Conservation (phyloP, 2,888 invertebrate genomes). For the Cyclophora punctaria region DNA sequence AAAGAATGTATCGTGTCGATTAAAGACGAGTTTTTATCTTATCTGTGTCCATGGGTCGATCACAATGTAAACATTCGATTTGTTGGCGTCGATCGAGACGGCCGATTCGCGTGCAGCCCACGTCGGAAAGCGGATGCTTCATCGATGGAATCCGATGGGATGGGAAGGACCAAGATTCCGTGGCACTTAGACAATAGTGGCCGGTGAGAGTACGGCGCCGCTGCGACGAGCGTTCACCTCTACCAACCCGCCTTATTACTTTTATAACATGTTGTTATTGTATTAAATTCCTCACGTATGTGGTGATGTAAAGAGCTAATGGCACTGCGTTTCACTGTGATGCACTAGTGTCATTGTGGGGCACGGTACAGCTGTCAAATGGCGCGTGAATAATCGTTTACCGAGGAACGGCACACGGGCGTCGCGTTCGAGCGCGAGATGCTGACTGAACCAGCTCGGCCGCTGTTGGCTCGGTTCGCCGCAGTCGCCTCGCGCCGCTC, state of each 20-base stretch:
- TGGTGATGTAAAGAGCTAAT: slow-evolving; percentile 32
- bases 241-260: slow-evolving; percentile 58
- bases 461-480: slow-evolving; percentile 24
- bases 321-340: slow-evolving; percentile 58
- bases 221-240: slow-evolving; percentile 72
- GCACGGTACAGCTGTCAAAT: slow-evolving; percentile 62
- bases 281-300: slow-evolving; percentile 39
- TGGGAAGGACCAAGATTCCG: slow-evolving; percentile 73
- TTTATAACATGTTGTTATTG: slow-evolving; percentile 24
- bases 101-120: slow-evolving; percentile 59
- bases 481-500: slow-evolving; percentile 1
- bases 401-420: slow-evolving; percentile 39
- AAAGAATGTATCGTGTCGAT: no score
- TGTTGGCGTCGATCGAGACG: slow-evolving; percentile 25
- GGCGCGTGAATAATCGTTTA: slow-evolving; percentile 59
- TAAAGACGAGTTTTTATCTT: slow-evolving; percentile 43
- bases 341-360: slow-evolving; percentile 56
- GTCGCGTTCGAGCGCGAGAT: slow-evolving; percentile 61
- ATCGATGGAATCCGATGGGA: slow-evolving; percentile 67
- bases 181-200: slow-evolving; percentile 72
- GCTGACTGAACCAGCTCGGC: slow-evolving; percentile 57
- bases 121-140: slow-evolving; percentile 60
- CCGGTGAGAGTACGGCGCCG: slow-evolving; percentile 71
- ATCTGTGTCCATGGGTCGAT: slow-evolving; percentile 43
- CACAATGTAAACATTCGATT: slow-evolving; percentile 46